A percentile compares a stretch with the other conserved stretches of the same genome.
Conservation (phyloP, 2,113 vertebrate genomes). For the Phyllostomus hastatus region DNA sequence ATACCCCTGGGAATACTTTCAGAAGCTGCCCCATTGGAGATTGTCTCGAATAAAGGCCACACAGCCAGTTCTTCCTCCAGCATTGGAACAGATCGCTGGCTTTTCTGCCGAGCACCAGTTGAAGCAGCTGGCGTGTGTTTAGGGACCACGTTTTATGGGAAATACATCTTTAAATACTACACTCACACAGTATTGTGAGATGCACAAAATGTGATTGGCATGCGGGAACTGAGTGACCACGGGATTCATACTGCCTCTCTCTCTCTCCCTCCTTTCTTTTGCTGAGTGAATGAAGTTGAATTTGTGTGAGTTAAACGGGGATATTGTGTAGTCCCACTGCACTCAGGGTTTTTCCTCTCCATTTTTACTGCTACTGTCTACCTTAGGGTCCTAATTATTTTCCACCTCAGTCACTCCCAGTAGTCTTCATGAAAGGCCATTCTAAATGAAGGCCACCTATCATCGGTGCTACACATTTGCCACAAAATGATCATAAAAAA, state of each 20-base stretch:
- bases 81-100: background rate
- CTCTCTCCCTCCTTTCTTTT: background rate
- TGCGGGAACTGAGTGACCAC: background rate
- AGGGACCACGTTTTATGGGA: background rate
- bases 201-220: background rate
- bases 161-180: background rate
- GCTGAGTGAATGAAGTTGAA: background rate
- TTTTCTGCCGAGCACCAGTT: background rate
- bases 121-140: conserved; percentile 10
- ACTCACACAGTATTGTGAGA: background rate
- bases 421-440: background rate
- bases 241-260: background rate
- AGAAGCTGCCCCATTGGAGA: background rate
- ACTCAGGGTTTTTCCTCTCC: background rate
- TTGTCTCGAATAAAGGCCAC: background rate
- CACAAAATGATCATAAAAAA: background rate
- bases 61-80: background rate
- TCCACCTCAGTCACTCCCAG: background rate
- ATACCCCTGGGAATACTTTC: background rate
- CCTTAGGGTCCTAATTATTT: background rate
- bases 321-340: background rate
- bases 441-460: background rate
- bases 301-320: background rate
- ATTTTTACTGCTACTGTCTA: background rate
- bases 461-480: background rate